Conservation (phyloP, 2,113 vertebrate species). For the Chloroceryle aenea region DNA sequence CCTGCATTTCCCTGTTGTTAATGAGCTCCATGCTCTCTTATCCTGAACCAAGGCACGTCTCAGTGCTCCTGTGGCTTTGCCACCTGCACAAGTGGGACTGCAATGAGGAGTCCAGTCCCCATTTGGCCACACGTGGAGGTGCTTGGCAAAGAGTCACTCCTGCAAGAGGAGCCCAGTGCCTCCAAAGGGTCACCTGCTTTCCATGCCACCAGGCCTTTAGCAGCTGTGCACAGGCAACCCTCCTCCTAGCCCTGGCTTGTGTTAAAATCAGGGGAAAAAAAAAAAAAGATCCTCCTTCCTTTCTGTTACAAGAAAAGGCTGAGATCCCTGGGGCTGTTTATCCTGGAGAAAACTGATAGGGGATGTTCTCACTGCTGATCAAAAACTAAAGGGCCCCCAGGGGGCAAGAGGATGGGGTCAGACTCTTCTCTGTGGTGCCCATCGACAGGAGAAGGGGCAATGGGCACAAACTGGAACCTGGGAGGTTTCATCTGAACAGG, state of each 20-base stretch:
- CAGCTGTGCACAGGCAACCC: accelerated
- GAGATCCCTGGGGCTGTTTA: not conserved
- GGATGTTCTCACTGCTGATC: not conserved
- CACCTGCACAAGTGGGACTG: no score
- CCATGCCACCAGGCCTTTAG: accelerated
- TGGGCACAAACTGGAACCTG: not conserved
- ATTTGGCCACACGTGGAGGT: accelerated
- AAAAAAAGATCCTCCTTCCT: no score
- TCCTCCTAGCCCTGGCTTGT: not conserved
- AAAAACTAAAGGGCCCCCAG: not conserved
- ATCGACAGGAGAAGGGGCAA: not conserved
- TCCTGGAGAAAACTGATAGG: not conserved
- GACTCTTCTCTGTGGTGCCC: not conserved
- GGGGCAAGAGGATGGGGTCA: not conserved
- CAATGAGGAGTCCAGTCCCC: not conserved
- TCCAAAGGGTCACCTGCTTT: not conserved
- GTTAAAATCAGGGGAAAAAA: not conserved
- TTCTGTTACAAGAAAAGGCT: not conserved
- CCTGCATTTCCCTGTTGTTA: accelerated
- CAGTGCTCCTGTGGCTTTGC: not conserved
- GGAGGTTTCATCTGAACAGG: not conserved
- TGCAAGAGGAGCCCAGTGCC: not conserved
- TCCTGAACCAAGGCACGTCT: no score
- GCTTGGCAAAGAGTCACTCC: not conserved
- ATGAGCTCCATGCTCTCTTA: no score